phyloP scores from a whole-genome alignment of 1,140 invertebrate species.

The Psix sp. region DNA sequence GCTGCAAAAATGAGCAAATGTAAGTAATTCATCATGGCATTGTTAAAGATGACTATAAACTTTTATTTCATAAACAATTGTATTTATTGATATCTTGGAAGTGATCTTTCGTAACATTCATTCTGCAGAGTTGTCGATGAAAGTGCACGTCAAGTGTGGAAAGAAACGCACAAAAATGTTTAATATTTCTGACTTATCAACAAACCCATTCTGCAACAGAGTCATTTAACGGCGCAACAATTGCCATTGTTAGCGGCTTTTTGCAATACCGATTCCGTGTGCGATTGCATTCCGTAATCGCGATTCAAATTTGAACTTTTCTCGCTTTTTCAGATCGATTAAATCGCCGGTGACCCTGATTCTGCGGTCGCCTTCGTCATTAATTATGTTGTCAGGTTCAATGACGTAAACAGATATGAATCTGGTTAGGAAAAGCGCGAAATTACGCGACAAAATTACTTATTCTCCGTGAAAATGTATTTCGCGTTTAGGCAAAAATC shows the following conservation, averaged over 20 bases:
- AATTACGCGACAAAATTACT: slow-evolving; percentile 46
- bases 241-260: slow-evolving; percentile 37
- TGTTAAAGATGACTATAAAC: no score
- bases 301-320: slow-evolving; percentile 40
- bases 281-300: slow-evolving; percentile 39
- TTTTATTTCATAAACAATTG: no score
- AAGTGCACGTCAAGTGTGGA: slow-evolving; percentile 1
- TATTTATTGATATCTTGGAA: background rate
- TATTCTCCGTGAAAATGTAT: no score
- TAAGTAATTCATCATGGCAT: no score
- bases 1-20: no score
- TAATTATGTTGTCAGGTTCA: slow-evolving; percentile 56
- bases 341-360: slow-evolving; percentile 41
- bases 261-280: slow-evolving; percentile 8
- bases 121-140: slow-evolving; percentile 14
- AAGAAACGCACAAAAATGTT: slow-evolving; percentile 2
- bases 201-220: slow-evolving; percentile 18
- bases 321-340: slow-evolving; percentile 52
- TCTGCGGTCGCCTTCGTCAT: slow-evolving; percentile 23
- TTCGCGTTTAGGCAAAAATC: no score
- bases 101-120: slow-evolving; percentile 4
- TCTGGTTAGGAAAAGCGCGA: slow-evolving; percentile 43
- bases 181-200: slow-evolving; percentile 31
- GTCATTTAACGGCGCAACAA: slow-evolving; percentile 37
- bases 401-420: slow-evolving; percentile 51